These are phyloP conservation scores for Tribolium freemani DNA, from an alignment of 2,888 invertebrate genomes.

Conservation along the genomic window DNA sequence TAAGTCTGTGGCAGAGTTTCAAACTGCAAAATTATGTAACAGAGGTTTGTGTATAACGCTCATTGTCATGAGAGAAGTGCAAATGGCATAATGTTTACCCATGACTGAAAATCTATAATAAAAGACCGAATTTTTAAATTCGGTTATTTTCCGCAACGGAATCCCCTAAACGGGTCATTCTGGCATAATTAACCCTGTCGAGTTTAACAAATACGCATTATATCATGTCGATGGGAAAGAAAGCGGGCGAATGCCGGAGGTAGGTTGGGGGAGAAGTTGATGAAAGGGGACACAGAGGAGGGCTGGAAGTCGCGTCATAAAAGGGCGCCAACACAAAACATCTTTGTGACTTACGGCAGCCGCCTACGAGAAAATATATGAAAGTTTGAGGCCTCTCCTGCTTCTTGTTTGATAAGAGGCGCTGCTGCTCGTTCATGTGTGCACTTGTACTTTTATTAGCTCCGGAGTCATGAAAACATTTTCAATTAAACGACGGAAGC, in stretches of 20 bases:
- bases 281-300: slow-evolving; percentile 47
- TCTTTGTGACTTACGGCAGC: slow-evolving; percentile 49
- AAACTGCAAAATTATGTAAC: slow-evolving; percentile 10
- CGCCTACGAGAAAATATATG: slow-evolving; percentile 40
- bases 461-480: slow-evolving; percentile 36
- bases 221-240: slow-evolving; percentile 32
- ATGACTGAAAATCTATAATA: neutral
- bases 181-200: slow-evolving; percentile 22
- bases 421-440: slow-evolving; percentile 40
- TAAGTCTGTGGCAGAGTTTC: slow-evolving; percentile 1
- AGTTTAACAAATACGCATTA: slow-evolving; percentile 14
- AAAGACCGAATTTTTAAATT: slow-evolving; percentile 20
- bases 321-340: slow-evolving; percentile 51
- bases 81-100: neutral
- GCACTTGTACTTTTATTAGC: slow-evolving; percentile 42
- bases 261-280: slow-evolving; percentile 46
- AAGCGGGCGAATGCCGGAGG: slow-evolving; percentile 13
- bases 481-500: slow-evolving; percentile 35
- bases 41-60: slow-evolving; percentile 16
- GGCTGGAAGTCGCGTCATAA: slow-evolving; percentile 45
- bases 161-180: slow-evolving; percentile 25
- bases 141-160: slow-evolving; percentile 11
- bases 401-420: slow-evolving; percentile 36
- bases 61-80: neutral
- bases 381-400: slow-evolving; percentile 29